These are phyloP conservation scores for Arnoldichthys spilopterus DNA, from an alignment of 2,797 vertebrate species.

Conservation along the genomic window DNA sequence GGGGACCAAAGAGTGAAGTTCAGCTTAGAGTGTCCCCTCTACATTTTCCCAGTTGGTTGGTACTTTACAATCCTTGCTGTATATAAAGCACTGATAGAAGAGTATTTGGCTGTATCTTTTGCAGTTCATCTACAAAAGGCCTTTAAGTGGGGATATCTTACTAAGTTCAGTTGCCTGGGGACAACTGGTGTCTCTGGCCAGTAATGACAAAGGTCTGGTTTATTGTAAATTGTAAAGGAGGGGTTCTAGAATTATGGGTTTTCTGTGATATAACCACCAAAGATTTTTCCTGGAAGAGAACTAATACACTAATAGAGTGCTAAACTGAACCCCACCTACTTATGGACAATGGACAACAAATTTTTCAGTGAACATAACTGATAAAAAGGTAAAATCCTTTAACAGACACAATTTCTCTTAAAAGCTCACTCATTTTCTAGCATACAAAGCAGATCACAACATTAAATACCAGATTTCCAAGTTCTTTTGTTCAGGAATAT, in stretches of 20 bases:
- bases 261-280: constrained; percentile 2
- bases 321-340: neutral
- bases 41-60: constrained; percentile 50
- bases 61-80: constrained; percentile 81
- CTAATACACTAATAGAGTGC: neutral
- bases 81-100: constrained; percentile 82
- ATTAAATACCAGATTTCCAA: neutral
- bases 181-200: constrained; percentile 48
- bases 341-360: neutral
- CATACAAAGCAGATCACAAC: neutral
- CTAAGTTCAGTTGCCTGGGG: constrained; percentile 42
- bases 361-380: too few species aligned
- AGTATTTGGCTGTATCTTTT: constrained; percentile 77
- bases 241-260: constrained; percentile 20
- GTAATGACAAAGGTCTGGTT: constrained; percentile 40
- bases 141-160: constrained; percentile 54
- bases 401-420: neutral
- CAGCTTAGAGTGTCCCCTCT: constrained; percentile 53
- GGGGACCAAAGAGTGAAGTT: constrained; percentile 55
- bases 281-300: neutral
- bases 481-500: neutral
- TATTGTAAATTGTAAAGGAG: neutral
- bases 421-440: neutral
- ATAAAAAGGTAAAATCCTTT: constrained; percentile 31
- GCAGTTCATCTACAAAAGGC: constrained; percentile 61